These are phyloP conservation scores for Promerops cafer DNA, from an alignment of 2,113 vertebrate genomes.

Conservation along the genomic window DNA sequence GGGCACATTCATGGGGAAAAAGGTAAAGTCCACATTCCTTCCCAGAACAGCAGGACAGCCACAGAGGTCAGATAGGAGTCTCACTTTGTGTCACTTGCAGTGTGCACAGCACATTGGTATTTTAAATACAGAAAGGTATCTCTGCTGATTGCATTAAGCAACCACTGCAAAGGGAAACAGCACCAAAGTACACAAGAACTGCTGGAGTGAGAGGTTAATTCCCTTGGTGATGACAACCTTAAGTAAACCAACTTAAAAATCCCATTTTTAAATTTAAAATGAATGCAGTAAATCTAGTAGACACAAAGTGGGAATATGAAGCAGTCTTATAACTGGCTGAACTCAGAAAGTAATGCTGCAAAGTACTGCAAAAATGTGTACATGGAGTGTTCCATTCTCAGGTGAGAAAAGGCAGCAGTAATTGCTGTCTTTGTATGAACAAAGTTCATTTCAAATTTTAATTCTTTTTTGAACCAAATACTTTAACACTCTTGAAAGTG, in stretches of 20 bases:
- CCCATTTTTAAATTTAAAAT: background rate
- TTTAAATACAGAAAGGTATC: background rate
- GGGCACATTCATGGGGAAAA: background rate
- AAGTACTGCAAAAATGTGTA: background rate
- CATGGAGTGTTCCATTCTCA: background rate
- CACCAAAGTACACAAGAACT: background rate
- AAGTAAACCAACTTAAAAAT: background rate
- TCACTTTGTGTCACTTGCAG: background rate
- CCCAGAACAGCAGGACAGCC: background rate
- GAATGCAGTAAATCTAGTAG: background rate
- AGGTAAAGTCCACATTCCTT: background rate
- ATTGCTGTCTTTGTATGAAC: background rate
- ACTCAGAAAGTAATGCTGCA: background rate
- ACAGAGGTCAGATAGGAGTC: background rate
- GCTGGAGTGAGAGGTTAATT: background rate
- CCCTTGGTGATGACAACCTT: background rate
- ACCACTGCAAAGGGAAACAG: background rate
- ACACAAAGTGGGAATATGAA: background rate
- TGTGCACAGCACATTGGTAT: background rate
- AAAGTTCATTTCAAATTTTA: background rate
- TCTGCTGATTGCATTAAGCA: background rate
- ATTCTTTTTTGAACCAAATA: background rate
- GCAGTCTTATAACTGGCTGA: background rate
- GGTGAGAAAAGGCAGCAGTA: background rate
- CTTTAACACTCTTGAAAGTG: background rate